Conservation (phyloP, 2,888 invertebrate genomes). For the Chironomus riparius region DNA sequence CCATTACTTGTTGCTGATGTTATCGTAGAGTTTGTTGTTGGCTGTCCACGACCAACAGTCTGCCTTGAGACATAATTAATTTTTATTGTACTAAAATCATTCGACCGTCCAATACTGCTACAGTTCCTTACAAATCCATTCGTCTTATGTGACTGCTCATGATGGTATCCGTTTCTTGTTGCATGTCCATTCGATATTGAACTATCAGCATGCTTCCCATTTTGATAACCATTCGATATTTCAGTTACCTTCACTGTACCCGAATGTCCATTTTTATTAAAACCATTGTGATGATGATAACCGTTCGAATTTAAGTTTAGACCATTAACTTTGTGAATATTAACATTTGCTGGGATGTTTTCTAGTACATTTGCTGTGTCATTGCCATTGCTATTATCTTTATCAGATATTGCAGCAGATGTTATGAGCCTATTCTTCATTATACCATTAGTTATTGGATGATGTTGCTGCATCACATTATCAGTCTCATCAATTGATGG, state of each 20-base stretch:
- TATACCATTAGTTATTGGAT: no score
- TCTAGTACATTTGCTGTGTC: neutral
- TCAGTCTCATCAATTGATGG: no score
- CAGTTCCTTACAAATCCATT: slow-evolving; percentile 3
- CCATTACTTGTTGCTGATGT: neutral
- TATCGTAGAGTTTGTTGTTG: neutral
- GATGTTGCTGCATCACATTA: no score
- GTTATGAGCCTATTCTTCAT: no score
- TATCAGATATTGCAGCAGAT: neutral
- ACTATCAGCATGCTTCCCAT: neutral
- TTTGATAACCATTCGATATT: neutral
- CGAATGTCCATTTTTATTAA: neutral
- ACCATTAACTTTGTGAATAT: slow-evolving; percentile 5
- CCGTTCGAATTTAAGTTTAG: neutral
- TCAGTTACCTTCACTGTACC: neutral
- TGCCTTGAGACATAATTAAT: slow-evolving; percentile 19
- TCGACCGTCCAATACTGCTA: neutral
- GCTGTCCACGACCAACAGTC: neutral
- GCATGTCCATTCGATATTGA: neutral
- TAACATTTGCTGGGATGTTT: slow-evolving; percentile 10
- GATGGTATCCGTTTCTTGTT: neutral
- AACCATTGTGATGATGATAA: neutral
- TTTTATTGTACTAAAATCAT: slow-evolving; percentile 6
- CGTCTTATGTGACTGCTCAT: neutral
- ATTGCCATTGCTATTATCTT: neutral